Conservation (phyloP, 1,140 invertebrate species). For the Tigriopus japonicus region DNA sequence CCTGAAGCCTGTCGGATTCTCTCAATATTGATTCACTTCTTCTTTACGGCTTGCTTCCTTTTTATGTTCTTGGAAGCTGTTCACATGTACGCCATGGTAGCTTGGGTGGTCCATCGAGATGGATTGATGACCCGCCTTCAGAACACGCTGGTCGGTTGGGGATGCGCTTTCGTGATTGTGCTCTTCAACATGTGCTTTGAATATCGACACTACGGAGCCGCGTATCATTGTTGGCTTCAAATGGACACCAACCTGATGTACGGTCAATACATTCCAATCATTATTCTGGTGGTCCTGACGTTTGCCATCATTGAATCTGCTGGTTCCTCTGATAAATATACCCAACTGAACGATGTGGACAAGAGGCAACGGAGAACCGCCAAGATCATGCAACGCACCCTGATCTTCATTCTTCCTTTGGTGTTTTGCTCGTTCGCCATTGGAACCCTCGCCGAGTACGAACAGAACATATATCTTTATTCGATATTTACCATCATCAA, state of each 20-base stretch:
- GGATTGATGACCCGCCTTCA: conserved; percentile 21
- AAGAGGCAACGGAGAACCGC: conserved; percentile 15
- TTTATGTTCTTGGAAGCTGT: conserved; percentile 23
- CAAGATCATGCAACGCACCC: conserved; percentile 22
- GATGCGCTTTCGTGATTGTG: conserved; percentile 19
- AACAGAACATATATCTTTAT: conserved; percentile 22
- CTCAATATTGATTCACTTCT: conserved; percentile 22
- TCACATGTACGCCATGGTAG: conserved; percentile 24
- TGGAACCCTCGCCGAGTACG: conserved; percentile 22
- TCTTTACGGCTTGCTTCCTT: conserved; percentile 24
- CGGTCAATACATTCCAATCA: conserved; percentile 19
- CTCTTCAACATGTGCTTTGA: conserved; percentile 22
- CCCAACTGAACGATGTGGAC: conserved; percentile 18
- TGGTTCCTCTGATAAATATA: conserved; percentile 21
- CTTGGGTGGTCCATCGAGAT: conserved; percentile 22
- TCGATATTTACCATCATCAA: conserved; percentile 23
- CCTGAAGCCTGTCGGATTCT: conserved; percentile 20
- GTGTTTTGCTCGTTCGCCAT: conserved; percentile 21
- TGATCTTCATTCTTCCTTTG: conserved; percentile 19
- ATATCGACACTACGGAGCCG: conserved; percentile 22
- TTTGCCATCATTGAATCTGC: conserved; percentile 23
- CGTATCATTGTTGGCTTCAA: conserved; percentile 24
- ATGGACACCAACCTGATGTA: conserved; percentile 21
- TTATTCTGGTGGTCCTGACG: conserved; percentile 19
- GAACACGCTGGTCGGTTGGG: conserved; percentile 23